A percentile compares a stretch with the other conserved stretches of the same genome.
phyloP scores from a whole-genome alignment of 1,140 invertebrate genomes.

The Saxidomus purpurata region DNA sequence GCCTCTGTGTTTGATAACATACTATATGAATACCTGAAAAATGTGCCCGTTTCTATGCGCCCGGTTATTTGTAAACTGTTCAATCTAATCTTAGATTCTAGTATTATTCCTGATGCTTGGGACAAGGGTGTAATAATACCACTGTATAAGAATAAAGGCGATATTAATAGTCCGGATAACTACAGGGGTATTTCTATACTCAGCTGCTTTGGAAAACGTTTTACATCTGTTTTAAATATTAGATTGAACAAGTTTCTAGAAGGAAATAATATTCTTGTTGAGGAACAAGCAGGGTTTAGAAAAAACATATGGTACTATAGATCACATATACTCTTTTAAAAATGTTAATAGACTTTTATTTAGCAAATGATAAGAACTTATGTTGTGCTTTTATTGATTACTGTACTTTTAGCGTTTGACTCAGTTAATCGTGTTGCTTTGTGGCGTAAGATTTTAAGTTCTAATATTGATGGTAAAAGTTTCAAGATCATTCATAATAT shows the following conservation, averaged over 20 bases:
- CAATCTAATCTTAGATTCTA: background rate
- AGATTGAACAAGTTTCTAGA: background rate
- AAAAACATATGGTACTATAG: background rate
- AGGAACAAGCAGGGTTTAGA: slow-evolving; percentile 35
- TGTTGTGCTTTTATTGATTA: slow-evolving; percentile 2
- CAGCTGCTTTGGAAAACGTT: slow-evolving; percentile 24
- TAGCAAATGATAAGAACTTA: background rate
- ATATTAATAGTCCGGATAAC: background rate
- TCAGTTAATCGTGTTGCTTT: too few species aligned
- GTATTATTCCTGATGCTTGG: slow-evolving; percentile 1
- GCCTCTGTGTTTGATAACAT: background rate
- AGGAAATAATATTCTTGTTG: background rate
- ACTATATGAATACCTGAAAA: background rate
- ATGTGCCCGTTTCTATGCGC: background rate
- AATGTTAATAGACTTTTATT: background rate
- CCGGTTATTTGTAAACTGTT: background rate
- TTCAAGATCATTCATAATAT: too few species aligned
- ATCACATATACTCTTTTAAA: background rate
- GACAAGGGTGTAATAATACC: background rate
- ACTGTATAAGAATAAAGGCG: slow-evolving; percentile 17
- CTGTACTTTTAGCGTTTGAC: background rate
- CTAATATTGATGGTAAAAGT: too few species aligned
- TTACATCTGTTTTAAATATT: slow-evolving; percentile 11
- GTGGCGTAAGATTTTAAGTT: background rate
- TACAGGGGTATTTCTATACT: slow-evolving; percentile 9